Evolutionary conservation across 2,888 invertebrate genomes (phyloP), one percentile per base, ranked within the genome.

Genomic region (Achlya flavicornis): DNA sequence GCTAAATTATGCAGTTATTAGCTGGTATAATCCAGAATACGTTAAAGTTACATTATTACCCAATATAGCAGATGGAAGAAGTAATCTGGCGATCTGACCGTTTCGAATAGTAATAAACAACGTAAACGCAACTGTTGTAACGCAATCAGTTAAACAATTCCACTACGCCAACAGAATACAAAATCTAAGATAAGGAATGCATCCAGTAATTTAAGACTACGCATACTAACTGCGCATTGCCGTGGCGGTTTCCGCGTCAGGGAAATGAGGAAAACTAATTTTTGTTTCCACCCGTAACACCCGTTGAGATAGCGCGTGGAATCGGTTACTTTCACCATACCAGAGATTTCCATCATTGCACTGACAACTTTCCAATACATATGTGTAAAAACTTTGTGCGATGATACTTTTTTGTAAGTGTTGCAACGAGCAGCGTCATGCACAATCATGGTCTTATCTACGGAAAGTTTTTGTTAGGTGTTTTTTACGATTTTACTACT

Each of bases 351-450:
- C 91, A 91, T 89, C 86, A 87, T 83, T 85, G 81, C 80, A 76
- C 83, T 82, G 82, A 80, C 84, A 79, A 89, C 92, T 92, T 92
- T 91, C 93, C 90, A 92, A 90, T 88, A 87, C 82, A 83, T 80
- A 87, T 85, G 85, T 84, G 84, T 80, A 76, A 75, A 75, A 73
- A 68, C 41, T 72, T 67, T 74, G 71, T 64, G 74, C 75, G 85
- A 77, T 79, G 80, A 78, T 85, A 81, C 81, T 80, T 83, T 72
- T 77, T 66, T 12, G 72, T 48, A 16, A 76, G 78, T 70, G 74
- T 72, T 74, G 74, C 77, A 83, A 84, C 77, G 69, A 74, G 84
- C 83, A 78, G 75, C 78, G 86, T 89, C 88, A 88, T 89, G 90
- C 89, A 81, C 84, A 83, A 88, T 89, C 89, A 87, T 80, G 83